Evolutionary conservation across 1,140 invertebrate genomes (phyloP), one percentile per base, ranked within the genome.

Genomic region (Bombus sibiricus): DNA sequence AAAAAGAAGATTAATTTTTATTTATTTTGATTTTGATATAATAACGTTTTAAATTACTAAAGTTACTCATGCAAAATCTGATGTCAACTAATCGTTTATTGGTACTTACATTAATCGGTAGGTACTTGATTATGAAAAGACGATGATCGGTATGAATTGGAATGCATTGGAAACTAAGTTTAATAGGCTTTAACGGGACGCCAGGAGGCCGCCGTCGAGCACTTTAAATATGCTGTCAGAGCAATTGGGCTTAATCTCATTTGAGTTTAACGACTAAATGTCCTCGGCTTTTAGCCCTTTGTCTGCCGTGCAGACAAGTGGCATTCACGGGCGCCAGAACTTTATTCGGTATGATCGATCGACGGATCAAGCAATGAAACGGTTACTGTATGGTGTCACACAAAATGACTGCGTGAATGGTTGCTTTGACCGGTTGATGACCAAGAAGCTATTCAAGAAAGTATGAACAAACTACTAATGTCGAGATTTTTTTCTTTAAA

Each of bases 281-380:
- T 90, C 88, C 84, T 89, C 87, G 80, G 81, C 85, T 89, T 89
- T 89, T 89, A 86, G 89, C 88, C 88, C 84, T 90, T 90, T 90
- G 88, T 89, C 88, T 81, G 88, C 77, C 76, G 81, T n/a, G 62
- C 77, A 64, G 81, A 88, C 81, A 88, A 90, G 86, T 90, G 89
- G 80, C 89, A 88, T 88, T 91, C 84, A 88, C 66, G 84, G 73
- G 90, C 86, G 90, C 87, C 87, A 90, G 84, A 85, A 78, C 88
- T 90, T 90, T 79, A 91, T 90, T 84, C 89, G 43, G 69, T 59
- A 68, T 86, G 89, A 90, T 88, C 89, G 89, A 90, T 90, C 76
- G 80, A 88, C 71, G 72, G 82, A 85, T 87, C 86, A 13, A 28
- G 37, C 88, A 89, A 90, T 71, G 79, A 85, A 87, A 82, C 47